Conservation (phyloP, 2,113 vertebrate species). For the Orthonyx spaldingii region DNA sequence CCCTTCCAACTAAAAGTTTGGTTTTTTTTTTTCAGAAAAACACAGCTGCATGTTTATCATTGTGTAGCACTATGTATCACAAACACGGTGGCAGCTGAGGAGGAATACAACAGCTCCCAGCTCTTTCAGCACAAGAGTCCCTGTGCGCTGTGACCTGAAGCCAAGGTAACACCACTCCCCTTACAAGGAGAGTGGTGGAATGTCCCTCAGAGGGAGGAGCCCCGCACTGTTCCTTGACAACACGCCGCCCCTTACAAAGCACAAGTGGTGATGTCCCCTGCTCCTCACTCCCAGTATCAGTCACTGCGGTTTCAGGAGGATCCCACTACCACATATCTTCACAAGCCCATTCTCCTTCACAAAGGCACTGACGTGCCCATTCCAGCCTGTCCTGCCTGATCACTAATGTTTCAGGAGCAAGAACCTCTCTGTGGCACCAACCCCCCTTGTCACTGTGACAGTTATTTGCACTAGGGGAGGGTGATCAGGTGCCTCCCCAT, state of each 20-base stretch:
- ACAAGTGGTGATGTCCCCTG: background rate
- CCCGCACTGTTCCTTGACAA: background rate
- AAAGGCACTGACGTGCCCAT: background rate
- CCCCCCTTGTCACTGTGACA: background rate
- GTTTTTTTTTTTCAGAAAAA: background rate
- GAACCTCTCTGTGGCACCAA: background rate
- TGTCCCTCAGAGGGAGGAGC: background rate
- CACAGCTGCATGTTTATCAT: background rate
- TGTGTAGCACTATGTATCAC: background rate
- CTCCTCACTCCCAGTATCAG: background rate
- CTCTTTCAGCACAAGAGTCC: background rate
- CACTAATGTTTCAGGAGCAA: background rate
- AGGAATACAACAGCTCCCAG: background rate
- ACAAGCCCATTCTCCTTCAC: background rate
- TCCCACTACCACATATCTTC: accelerated
- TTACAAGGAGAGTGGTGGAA: background rate
- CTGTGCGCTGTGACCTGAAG: background rate
- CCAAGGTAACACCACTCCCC: background rate
- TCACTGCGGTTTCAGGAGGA: background rate
- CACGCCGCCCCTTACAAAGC: accelerated
- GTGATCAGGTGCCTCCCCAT: background rate
- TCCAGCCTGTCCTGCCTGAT: background rate
- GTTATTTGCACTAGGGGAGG: background rate
- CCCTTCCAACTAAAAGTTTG: background rate
- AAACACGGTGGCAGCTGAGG: background rate